Evolutionary conservation across 1,140 invertebrate genomes (phyloP), one percentile per base, ranked within the genome.

Genomic region (Sycobia sp.): DNA sequence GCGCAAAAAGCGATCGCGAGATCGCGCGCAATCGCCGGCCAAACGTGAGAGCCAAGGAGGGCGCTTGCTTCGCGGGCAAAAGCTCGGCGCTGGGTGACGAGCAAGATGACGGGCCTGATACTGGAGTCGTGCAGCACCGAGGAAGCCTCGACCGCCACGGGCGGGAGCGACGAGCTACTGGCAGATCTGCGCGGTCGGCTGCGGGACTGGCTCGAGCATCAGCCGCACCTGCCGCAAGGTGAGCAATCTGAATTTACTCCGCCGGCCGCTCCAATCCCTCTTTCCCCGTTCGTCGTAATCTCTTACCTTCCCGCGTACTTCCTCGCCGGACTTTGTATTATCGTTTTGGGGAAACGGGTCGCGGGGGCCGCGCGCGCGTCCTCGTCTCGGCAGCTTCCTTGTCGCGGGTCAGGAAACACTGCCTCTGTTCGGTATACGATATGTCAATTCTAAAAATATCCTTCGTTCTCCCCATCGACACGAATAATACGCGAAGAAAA

Each of bases 201-300:
- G 41, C 67, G 71, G 20, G 74, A 81, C n/a, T 82, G 80, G 80
- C 70, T 82, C 16, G 71, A 67, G 41, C 69, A 76, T 47, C 80
- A 83, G 62, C 77, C 76, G 14, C 79, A 83, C 72, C 72, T 81
- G 66, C 73, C 71, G 13, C 69, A 73, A 70, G 74, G 69, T 72
- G n/a, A 57, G 49, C 7, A 44, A 20, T 39, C 32, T 39, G 22
- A 46, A 57, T 56, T 56, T 27, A 23, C 9, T 4, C 2, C 10
- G 16, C n/a, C 5, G n/a, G 7, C 0, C 16, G 18, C 8, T 29
- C 29, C 20, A 41, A 39, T 1, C 7, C 14, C 9, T 22, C 34
- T 22, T 34, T 22, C 18, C 13, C 18, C n/a, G 7, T 46, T n/a
- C 29, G 29, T 29, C 23, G 13, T 16, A 10, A 2, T 18, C 7